phyloP scores from a whole-genome alignment of 2,888 invertebrate species.

The Melieria crassipennis region DNA sequence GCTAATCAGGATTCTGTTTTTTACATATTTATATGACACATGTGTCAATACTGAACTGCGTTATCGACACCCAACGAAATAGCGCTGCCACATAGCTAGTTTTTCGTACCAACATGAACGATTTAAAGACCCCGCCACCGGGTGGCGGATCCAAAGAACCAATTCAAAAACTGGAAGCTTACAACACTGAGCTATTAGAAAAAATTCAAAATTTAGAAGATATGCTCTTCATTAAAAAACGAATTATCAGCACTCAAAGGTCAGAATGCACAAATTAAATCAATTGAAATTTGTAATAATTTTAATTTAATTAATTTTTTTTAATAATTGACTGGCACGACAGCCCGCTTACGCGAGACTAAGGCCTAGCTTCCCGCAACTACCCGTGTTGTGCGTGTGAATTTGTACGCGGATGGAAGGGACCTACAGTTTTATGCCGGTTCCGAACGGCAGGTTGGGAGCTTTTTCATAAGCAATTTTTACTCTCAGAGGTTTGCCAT shows the following conservation, averaged over 20 bases:
- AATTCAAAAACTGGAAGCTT: not conserved
- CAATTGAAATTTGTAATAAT: not conserved
- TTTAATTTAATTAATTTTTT: too few species aligned
- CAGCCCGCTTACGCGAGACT: too few species aligned
- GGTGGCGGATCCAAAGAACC: not conserved
- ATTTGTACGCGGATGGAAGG: too few species aligned
- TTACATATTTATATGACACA: too few species aligned
- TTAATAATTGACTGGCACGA: too few species aligned
- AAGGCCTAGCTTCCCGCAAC: too few species aligned
- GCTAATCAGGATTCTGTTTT: too few species aligned
- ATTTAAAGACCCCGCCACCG: not conserved
- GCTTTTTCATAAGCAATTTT: too few species aligned
- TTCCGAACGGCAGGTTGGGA: too few species aligned
- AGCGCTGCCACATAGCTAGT: not conserved
- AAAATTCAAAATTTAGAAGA: not conserved
- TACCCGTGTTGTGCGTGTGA: too few species aligned
- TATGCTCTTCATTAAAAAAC: not conserved
- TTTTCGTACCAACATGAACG: not conserved
- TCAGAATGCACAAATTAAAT: not conserved
- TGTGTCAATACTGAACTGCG: not conserved
- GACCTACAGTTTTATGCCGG: too few species aligned
- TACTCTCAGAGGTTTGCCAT: too few species aligned
- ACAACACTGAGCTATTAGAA: not conserved
- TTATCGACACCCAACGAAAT: not conserved
- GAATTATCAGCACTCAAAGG: not conserved